Conservation (phyloP, 1,140 invertebrate species). For the Maniola jurtina region DNA sequence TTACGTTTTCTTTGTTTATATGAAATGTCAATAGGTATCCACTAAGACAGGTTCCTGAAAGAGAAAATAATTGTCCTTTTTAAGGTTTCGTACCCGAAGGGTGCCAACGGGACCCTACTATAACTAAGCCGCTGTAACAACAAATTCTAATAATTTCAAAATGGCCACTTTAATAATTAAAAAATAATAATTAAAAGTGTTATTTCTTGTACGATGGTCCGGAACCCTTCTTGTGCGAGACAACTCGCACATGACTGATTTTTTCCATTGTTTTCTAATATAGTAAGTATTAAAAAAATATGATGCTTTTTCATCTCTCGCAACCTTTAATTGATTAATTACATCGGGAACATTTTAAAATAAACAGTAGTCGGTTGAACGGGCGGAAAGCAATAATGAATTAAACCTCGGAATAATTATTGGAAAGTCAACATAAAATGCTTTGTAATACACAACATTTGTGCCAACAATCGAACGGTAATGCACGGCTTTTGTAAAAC, state of each 20-base stretch:
- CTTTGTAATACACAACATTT: conserved; percentile 74
- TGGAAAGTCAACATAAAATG: conserved; percentile 61
- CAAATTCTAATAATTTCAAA: too few relatives aligned
- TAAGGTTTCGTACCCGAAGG: too few relatives aligned
- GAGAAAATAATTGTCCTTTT: neutral
- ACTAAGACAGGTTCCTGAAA: conserved; percentile 1
- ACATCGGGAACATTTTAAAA: conserved; percentile 9
- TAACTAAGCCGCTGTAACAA: neutral
- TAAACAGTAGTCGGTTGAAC: conserved; percentile 27
- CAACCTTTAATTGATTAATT: conserved; percentile 5
- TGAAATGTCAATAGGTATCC: conserved; percentile 39
- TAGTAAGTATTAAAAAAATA: too few relatives aligned
- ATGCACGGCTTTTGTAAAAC: conserved; percentile 70
- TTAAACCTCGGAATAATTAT: conserved; percentile 60
- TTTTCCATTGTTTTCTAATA: too few relatives aligned
- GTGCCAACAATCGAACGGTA: conserved; percentile 73
- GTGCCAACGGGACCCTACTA: too few relatives aligned
- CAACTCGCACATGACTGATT: too few relatives aligned
- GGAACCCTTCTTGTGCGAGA: too few relatives aligned
- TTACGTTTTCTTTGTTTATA: conserved; percentile 64
- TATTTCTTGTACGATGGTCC: too few relatives aligned
- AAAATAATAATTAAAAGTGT: too few relatives aligned
- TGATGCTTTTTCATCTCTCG: neutral
- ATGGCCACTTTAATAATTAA: too few relatives aligned
- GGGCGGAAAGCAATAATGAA: conserved; percentile 47